Base-by-base conservation (phyloP, 1,140 invertebrate genomes). In the Zaprionus ornatus region DNA sequence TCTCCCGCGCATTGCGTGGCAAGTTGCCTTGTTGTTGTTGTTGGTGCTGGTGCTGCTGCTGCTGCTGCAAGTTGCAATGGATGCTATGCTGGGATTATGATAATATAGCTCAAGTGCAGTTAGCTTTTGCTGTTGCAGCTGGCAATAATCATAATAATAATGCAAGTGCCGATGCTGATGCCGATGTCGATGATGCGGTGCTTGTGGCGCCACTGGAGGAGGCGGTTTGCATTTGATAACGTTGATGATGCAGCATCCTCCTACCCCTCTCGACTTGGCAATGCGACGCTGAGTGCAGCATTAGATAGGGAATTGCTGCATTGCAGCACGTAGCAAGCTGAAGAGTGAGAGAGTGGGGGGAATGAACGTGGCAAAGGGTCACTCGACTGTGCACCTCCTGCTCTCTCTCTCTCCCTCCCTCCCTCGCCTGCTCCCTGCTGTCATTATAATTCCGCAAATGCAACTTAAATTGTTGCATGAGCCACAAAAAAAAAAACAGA, bases 91-190 rank as follows among this genome's bases (percentile, higher is more conserved):
- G 70, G 82, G 82, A 84, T 84, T 84, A 84, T 84, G 82, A 85
- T 84, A 84, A 84, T 84, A 71, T 81, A 80, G 82, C 82, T 85
- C 82, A 85, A 84, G 82, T 84, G 82, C 82, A 85, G 82, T 84
- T 84, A 85, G 81, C 79, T 57, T 79, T 79, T 83, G 80, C 80
- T 71, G 59, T 40, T 59, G 65, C 45, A 50, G 62, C 48, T 71
- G 72, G 81, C 77, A 82, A 84, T 84, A 84, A 84, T 84, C 78
- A 85, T 84, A 85, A 84, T 84, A 84, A 84, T 84, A 84, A 86
- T 85, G 73, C 65, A 60, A 68, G 55, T 75, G 72, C 64, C 45
- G 65, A 75, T 65, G 56, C 10, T 13, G 42, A 32, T 64, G 62
- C n/a, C 12, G 48, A 35, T 59, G 71, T 45, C 35, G 35, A 23